phyloP scores from a whole-genome alignment of 2,888 invertebrate species.

The Hirtodrosophila cameraria region DNA sequence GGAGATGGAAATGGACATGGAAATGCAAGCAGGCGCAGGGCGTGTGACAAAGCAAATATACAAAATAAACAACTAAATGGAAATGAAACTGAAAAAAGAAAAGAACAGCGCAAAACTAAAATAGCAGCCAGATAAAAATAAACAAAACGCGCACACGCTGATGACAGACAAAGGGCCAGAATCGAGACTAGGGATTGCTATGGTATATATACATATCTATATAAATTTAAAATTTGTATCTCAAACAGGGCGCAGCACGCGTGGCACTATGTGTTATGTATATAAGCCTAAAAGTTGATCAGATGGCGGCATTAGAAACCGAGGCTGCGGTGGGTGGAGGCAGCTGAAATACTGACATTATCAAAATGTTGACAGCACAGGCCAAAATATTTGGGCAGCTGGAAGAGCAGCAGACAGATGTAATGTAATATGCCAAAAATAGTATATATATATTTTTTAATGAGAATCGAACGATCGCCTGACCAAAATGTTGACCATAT shows the following conservation, averaged over 20 bases:
- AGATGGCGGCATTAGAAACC: constrained; percentile 2
- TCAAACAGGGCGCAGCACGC: constrained; percentile 8
- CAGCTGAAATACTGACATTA: constrained; percentile 39
- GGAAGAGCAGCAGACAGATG: constrained; percentile 23
- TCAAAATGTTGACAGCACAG: constrained; percentile 39
- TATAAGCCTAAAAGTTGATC: constrained; percentile 14
- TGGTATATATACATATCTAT: not conserved
- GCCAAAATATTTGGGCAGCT: constrained; percentile 73
- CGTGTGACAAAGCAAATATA: constrained; percentile 49
- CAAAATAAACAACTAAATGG: constrained; percentile 42
- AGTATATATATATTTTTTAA: constrained; percentile 37
- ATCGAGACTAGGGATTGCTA: constrained; percentile 10
- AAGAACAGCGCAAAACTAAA: constrained; percentile 48
- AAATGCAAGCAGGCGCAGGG: constrained; percentile 50
- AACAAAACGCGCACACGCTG: constrained; percentile 54
- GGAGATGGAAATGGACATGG: constrained; percentile 22
- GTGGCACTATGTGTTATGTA: constrained; percentile 2
- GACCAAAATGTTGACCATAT: constrained; percentile 54
- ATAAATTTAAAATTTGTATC: not conserved
- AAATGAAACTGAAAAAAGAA: constrained; percentile 44
- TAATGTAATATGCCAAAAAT: constrained; percentile 62
- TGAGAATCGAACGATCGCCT: constrained; percentile 18
- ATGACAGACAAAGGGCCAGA: constrained; percentile 59
- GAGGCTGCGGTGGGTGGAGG: constrained; percentile 5
- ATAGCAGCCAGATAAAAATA: constrained; percentile 66